Conservation (phyloP, 2,797 vertebrate species). For the Dryobates pubescens region DNA sequence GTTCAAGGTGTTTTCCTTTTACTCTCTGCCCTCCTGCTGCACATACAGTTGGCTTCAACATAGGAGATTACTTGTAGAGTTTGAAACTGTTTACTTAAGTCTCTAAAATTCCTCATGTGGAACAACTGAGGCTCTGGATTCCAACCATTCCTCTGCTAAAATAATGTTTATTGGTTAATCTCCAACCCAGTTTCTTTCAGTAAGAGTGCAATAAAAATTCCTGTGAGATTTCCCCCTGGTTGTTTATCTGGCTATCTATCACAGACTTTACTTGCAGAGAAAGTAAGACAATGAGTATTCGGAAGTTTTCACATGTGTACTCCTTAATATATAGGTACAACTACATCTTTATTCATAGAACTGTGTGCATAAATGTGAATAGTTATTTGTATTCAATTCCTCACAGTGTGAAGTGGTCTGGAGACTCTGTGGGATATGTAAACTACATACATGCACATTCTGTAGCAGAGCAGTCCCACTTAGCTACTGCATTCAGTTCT, state of each 20-base stretch:
- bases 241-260: not conserved
- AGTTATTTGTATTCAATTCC: not conserved
- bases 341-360: not conserved
- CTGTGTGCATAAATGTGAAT: not conserved
- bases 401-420: not conserved
- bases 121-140: constrained; percentile 35
- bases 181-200: not conserved
- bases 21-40: not conserved
- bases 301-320: not conserved
- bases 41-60: not conserved
- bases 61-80: not conserved
- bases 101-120: not conserved
- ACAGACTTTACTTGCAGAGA: not conserved
- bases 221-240: not conserved
- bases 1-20: not conserved
- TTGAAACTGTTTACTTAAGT: constrained; percentile 31
- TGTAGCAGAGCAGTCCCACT: not conserved
- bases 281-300: not conserved
- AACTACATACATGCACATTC: rapidly evolving
- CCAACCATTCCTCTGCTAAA: constrained; percentile 28
- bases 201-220: constrained; percentile 10
- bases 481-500: not conserved
- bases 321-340: not conserved
- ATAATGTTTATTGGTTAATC: constrained; percentile 13
- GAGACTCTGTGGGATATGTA: not conserved